A percentile compares a stretch with the other conserved stretches of the same genome.
Conservation (phyloP, 2,113 vertebrate species). For the Hemicordylus capensis region DNA sequence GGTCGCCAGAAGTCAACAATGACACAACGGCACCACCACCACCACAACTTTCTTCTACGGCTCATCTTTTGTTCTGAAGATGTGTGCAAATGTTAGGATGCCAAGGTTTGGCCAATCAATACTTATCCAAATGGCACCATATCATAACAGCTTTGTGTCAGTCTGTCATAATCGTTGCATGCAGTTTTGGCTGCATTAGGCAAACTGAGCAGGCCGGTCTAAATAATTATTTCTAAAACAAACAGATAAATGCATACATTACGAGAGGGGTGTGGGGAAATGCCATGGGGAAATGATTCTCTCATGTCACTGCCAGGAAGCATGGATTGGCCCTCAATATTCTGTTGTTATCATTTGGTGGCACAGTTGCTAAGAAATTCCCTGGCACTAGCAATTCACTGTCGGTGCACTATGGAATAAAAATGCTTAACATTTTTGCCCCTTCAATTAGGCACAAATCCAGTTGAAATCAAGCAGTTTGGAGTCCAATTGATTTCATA, state of each 20-base stretch:
- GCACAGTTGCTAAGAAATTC: fast-evolving
- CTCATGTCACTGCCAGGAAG: not conserved
- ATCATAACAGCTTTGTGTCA: too few relatives aligned
- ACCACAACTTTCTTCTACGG: too few relatives aligned
- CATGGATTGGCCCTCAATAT: not conserved
- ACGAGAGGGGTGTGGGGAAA: not conserved
- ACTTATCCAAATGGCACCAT: too few relatives aligned
- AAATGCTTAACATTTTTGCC: not conserved
- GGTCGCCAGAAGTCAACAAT: too few relatives aligned
- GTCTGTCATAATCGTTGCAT: not conserved
- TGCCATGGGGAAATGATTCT: not conserved
- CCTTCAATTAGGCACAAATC: not conserved
- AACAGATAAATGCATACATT: not conserved
- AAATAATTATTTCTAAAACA: not conserved
- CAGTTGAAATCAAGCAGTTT: not conserved
- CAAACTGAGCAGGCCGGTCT: not conserved
- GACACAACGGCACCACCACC: too few relatives aligned
- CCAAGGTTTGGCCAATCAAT: too few relatives aligned
- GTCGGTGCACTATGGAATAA: fast-evolving
- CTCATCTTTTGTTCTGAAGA: too few relatives aligned
- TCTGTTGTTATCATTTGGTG: not conserved
- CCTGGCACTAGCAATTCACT: not conserved
- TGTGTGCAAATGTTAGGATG: too few relatives aligned
- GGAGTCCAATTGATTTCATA: not conserved
- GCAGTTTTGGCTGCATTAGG: not conserved